phyloP scores from a whole-genome alignment of 53 echinoderm and acorn worm species.

The Patiria pectinifera region DNA sequence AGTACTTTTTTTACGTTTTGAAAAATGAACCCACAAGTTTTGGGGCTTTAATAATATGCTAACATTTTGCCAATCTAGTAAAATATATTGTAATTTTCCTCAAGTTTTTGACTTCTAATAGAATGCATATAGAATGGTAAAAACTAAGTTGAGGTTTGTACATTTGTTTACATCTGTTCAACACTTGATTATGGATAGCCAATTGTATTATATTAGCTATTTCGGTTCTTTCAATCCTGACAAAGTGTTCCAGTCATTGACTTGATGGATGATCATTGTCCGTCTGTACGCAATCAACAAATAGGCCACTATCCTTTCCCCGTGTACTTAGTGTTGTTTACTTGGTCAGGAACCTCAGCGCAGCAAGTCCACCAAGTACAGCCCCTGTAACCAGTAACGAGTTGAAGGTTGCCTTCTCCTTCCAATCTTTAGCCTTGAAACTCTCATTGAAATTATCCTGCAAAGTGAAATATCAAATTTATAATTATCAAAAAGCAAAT shows the following conservation, averaged over 20 bases:
- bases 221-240: not conserved
- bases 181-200: not conserved
- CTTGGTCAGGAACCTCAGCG: conserved; percentile 85
- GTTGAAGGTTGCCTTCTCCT: conserved; percentile 93
- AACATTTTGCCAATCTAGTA: not conserved
- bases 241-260: not conserved
- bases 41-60: not conserved
- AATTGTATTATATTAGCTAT: not conserved
- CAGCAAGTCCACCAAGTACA: conserved; percentile 87
- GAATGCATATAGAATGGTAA: not conserved
- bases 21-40: too few species aligned
- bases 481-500: not conserved
- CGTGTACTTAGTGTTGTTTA: not conserved
- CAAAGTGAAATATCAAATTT: not conserved
- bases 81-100: not conserved
- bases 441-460: conserved; percentile 91
- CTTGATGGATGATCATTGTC: not conserved
- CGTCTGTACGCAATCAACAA: not conserved
- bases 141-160: not conserved
- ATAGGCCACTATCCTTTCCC: not conserved
- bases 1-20: too few species aligned
- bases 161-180: not conserved
- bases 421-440: conserved; percentile 99
- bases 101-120: not conserved
- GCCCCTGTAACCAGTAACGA: conserved; percentile 86